phyloP scores from a whole-genome alignment of 92 coral and sea anemone genomes.

The Epizoanthus rinbou region DNA sequence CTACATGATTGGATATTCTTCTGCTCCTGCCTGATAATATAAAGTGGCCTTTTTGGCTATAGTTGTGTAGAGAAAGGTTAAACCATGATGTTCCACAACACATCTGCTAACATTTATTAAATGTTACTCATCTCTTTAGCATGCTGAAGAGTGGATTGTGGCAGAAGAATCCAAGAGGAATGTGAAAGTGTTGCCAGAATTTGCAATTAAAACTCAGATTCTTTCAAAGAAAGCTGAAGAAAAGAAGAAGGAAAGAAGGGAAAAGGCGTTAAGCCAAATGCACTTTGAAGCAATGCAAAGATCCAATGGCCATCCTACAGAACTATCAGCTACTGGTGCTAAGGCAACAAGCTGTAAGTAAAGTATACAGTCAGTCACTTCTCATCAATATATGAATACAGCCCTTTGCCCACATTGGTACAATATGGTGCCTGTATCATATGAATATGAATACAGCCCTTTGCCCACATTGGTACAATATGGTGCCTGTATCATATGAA shows the following conservation, averaged over 20 bases:
- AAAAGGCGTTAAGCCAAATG: slow-evolving; percentile 59
- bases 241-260: slow-evolving; percentile 54
- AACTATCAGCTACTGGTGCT: neutral
- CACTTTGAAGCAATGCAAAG: slow-evolving; percentile 47
- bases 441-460: no score
- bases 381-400: neutral
- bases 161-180: slow-evolving; percentile 65
- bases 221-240: slow-evolving; percentile 79
- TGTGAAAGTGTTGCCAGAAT: slow-evolving; percentile 72
- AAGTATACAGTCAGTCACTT: no score
- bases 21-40: no score
- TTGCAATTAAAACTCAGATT: slow-evolving; percentile 79
- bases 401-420: no score
- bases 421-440: no score
- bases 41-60: no score
- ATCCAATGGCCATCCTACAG: neutral
- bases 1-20: no score
- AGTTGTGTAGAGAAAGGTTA: no score
- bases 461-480: no score
- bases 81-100: no score
- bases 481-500: no score
- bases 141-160: slow-evolving; percentile 66
- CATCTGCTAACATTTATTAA: neutral
- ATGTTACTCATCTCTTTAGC: slow-evolving; percentile 30
- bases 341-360: no score